Evolutionary conservation across 2,797 vertebrate genomes (phyloP), one percentile per base, ranked within the genome.

Genomic region (Acanthurus leucopareius): DNA sequence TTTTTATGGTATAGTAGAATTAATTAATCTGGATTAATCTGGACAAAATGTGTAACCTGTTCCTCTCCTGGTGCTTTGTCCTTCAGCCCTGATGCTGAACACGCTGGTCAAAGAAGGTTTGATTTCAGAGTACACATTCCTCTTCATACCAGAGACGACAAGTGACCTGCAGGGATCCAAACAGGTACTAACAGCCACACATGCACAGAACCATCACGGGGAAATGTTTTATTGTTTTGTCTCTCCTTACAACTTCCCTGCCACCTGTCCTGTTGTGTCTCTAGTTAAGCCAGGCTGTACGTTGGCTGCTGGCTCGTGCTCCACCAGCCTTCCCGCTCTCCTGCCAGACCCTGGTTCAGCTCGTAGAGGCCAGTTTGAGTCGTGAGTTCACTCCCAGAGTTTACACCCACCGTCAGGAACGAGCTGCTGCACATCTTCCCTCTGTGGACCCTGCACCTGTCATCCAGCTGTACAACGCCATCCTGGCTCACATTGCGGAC

Each of bases 381-480:
- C 86, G 66, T 0, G 96, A 97, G 77, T 99, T 99, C 82, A 94
- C 92, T 6, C 83, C 94, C 56, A 95, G 95, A 42, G 96, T 99
- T 66, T 94, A 94, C 67, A 78, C 85, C 0, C 96, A 98, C 88
- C 91, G 93, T 45, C 94, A 91, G 81, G 96, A 97, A 65, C 92
- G 97, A 16, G 90, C 56, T 1, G 68, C 73, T 5, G 95, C 94
- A 0, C 71, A 80, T 14, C 94, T 98, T 57, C 82, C 93, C 0
- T 91, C 96, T 0, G 97, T 97, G 93, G 95, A 96, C 22, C 96
- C 97, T 0, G 88, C 92, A 0, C 88, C 94, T 16, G 85, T 98
- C 77, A 89, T 97, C 71, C 92, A 94, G 59, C 94, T 99, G 3
- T 99, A 97, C 88, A 99, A 99, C 66, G 90, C 93, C 0, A 91